Base-by-base conservation (phyloP, 2,888 invertebrate genomes). In the Campoplex nolae region DNA sequence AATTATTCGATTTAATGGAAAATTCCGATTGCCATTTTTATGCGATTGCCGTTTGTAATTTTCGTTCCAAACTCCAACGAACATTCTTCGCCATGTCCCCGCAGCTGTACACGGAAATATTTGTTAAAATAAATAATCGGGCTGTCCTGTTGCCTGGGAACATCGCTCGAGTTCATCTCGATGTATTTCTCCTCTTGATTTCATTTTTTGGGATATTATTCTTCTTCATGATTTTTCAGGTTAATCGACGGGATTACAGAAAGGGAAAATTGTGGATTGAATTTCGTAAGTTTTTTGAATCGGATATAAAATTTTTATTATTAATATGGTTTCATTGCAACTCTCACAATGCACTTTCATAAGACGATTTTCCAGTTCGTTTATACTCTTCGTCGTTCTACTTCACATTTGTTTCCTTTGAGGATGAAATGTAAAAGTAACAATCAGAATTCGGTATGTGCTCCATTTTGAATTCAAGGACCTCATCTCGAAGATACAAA, bases 1-100 rank as follows among this genome's bases (percentile, higher is more conserved):
- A 80, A 80, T 80, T 79, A 80, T 80, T 80, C 80, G 80, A 71
- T 71, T 71, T 80, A 62, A 71, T 80, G 71, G 80, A 71, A 71
- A 62, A 80, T 28, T 80, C 45, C 58, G 32, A 79, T 70, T 48
- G 45, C 71, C 58, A 71, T 48, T 71, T 77, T 58, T 48, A 23
- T 35, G 42, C 45, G 18, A 78, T 42, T 42, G 38, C 2, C 70
- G 23, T 35, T 71, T 48, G 48, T 48, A 9, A 62, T 62, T 62
- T 54, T 51, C 13, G 2, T 28, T 11, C 8, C 54, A 58, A 48
- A 23, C 28, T 70, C 23, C 38, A 54, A 16, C 16, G 23, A n/a
- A 32, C 38, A 9, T 18, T 32, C 13, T 35, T 13, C 35, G 7
- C 32, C 3, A 54, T 28, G 2, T 45, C 45, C 45, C 45, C 11